phyloP scores from a whole-genome alignment of 2,113 vertebrate species.

The Poeciliopsis retropinna region DNA sequence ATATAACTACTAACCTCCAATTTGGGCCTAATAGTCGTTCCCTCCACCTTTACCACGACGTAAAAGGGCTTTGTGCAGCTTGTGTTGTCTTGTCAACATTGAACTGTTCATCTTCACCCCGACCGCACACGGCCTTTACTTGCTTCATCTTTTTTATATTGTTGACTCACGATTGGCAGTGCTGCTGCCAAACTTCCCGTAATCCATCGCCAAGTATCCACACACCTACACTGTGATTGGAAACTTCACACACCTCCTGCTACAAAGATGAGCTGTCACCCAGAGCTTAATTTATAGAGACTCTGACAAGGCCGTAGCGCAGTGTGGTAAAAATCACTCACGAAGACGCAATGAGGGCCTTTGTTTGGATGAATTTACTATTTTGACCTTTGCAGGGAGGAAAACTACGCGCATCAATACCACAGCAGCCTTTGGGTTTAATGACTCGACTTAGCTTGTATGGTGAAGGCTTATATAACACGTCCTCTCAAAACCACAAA shows the following conservation, averaged over 20 bases:
- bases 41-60: too few relatives aligned
- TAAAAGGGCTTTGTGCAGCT: too few relatives aligned
- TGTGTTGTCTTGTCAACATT: too few relatives aligned
- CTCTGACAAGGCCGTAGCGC: constrained; percentile 56
- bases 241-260: constrained; percentile 45
- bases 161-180: constrained; percentile 48
- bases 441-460: constrained; percentile 21
- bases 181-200: constrained; percentile 45
- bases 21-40: too few relatives aligned
- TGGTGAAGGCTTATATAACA: constrained; percentile 7
- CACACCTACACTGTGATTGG: constrained; percentile 64
- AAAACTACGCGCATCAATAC: not conserved
- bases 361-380: constrained; percentile 17
- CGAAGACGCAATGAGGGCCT: constrained; percentile 23
- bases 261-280: constrained; percentile 53
- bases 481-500: constrained; percentile 11
- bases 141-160: constrained; percentile 22
- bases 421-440: constrained; percentile 15
- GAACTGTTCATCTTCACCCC: too few relatives aligned
- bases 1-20: not conserved
- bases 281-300: constrained; percentile 52
- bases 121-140: too few relatives aligned
- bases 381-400: constrained; percentile 19
- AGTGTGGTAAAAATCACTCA: constrained; percentile 41
- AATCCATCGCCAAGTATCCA: constrained; percentile 64